Evolutionary conservation across 2,113 vertebrate genomes (phyloP).

Genomic region (Apaloderma vittatum): DNA sequence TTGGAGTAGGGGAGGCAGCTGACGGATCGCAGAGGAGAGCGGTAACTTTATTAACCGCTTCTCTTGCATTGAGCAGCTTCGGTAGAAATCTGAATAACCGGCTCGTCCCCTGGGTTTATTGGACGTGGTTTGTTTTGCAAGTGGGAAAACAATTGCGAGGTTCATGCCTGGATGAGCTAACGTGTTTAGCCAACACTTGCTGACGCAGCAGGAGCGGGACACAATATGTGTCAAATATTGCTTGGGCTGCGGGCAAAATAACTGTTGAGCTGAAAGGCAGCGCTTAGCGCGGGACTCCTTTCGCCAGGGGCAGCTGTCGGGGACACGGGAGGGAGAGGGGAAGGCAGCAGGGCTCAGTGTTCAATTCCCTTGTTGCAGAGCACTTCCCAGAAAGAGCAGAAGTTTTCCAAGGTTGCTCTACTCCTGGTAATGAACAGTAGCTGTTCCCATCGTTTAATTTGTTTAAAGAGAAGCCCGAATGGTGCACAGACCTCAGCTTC

Average conservation of each 20-base stretch:
- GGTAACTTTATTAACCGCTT: conserved; percentile 60
- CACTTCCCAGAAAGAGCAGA: neutral
- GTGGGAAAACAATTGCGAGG: neutral
- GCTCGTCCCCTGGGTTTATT: neutral
- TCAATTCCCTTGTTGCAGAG: neutral
- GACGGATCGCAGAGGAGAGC: neutral
- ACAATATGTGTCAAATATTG: conserved; percentile 49
- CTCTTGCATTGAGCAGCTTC: neutral
- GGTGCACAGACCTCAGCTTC: neutral
- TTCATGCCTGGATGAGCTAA: conserved; percentile 21
- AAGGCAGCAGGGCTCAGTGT: neutral
- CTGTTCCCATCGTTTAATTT: neutral
- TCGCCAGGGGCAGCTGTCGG: neutral
- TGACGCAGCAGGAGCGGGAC: conserved; percentile 8
- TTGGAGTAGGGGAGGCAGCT: neutral
- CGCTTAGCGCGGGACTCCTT: neutral
- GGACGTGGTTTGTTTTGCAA: conserved; percentile 39
- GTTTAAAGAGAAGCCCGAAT: neutral
- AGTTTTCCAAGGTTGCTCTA: neutral
- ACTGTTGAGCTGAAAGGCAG: conserved; percentile 24
- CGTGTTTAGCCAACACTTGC: conserved; percentile 36
- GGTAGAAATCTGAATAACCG: conserved; percentile 2
- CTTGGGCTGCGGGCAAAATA: conserved; percentile 48
- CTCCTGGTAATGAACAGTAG: neutral
- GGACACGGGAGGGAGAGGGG: fast-evolving